Evolutionary conservation across 1,140 invertebrate species (phyloP).

Genomic region (Acarapis woodi): DNA sequence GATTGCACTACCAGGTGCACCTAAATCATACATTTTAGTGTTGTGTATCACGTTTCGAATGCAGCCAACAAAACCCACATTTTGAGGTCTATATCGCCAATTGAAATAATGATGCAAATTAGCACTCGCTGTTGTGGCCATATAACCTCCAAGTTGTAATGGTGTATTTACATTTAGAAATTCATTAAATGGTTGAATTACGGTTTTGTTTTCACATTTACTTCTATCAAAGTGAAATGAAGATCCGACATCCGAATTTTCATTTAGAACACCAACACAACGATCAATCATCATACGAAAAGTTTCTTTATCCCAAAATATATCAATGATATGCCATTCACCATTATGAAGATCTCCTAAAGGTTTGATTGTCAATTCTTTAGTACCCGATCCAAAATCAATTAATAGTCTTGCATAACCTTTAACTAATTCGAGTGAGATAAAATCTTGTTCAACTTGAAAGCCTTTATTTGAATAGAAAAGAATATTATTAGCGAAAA

Average conservation of each 20-base stretch:
- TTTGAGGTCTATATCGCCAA: conserved; percentile 15
- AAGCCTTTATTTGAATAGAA: conserved; percentile 25
- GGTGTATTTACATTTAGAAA: conserved; percentile 86
- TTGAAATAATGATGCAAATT: conserved; percentile 28
- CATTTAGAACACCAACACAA: conserved; percentile 51
- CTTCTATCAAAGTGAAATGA: conserved; percentile 50
- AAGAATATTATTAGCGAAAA: no score
- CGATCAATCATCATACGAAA: conserved; percentile 70
- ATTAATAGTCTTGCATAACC: conserved; percentile 65
- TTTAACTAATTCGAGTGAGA: conserved; percentile 62
- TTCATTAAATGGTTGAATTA: conserved; percentile 75
- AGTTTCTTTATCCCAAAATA: conserved; percentile 67
- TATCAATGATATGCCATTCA: conserved; percentile 78
- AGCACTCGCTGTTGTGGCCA: conserved; percentile 18
- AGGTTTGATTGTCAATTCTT: conserved; percentile 60
- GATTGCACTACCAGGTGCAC: conserved; percentile 12
- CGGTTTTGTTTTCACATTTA: conserved; percentile 54
- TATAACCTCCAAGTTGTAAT: conserved; percentile 70
- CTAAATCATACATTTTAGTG: conserved; percentile 32
- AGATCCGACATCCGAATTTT: conserved; percentile 46
- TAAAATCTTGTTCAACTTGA: conserved; percentile 39
- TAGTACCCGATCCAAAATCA: conserved; percentile 76
- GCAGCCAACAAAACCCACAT: conserved; percentile 74
- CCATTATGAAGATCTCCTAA: conserved; percentile 61
- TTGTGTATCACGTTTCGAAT: conserved; percentile 83